A percentile compares a stretch with the other conserved stretches of the same genome.
phyloP scores from a whole-genome alignment of 1,140 invertebrate species.

The Akabosia matsudoensis region DNA sequence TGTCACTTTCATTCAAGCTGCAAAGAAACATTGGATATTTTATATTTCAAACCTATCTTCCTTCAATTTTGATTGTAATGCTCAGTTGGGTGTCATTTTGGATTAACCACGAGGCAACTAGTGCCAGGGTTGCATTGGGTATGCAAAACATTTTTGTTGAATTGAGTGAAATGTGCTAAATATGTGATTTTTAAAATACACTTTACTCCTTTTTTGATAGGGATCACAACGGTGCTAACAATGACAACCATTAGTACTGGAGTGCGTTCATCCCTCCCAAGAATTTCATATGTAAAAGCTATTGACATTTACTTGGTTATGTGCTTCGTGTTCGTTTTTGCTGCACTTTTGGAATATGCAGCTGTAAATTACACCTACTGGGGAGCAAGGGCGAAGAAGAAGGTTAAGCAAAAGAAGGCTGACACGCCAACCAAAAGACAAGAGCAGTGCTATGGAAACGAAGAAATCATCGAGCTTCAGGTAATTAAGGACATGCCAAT shows the following conservation, averaged over 20 bases:
- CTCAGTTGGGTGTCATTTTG: slow-evolving; percentile 85
- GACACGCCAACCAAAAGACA: slow-evolving; percentile 40
- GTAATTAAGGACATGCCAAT: slow-evolving; percentile 48
- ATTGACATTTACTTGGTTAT: slow-evolving; percentile 99
- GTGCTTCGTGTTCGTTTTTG: slow-evolving; percentile 99
- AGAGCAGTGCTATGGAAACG: slow-evolving; percentile 49
- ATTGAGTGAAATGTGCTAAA: slow-evolving; percentile 18
- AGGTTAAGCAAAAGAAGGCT: slow-evolving; percentile 40
- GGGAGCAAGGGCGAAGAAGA: slow-evolving; percentile 59
- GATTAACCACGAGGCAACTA: slow-evolving; percentile 78
- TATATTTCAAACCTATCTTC: slow-evolving; percentile 72
- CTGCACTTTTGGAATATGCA: slow-evolving; percentile 93
- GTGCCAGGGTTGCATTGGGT: slow-evolving; percentile 73
- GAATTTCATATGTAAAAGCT: slow-evolving; percentile 97
- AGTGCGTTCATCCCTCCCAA: slow-evolving; percentile 87
- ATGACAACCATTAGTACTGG: slow-evolving; percentile 99
- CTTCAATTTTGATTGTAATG: slow-evolving; percentile 81
- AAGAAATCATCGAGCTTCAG: slow-evolving; percentile 74
- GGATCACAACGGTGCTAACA: slow-evolving; percentile 95
- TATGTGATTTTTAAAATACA: neutral
- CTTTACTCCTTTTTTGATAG: slow-evolving; percentile 56
- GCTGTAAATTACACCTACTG: slow-evolving; percentile 99
- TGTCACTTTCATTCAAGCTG: slow-evolving; percentile 81
- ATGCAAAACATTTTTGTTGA: too few relatives aligned
- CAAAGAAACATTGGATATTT: slow-evolving; percentile 79